Conservation (phyloP, 2,113 vertebrate genomes). For the Calonectris borealis region DNA sequence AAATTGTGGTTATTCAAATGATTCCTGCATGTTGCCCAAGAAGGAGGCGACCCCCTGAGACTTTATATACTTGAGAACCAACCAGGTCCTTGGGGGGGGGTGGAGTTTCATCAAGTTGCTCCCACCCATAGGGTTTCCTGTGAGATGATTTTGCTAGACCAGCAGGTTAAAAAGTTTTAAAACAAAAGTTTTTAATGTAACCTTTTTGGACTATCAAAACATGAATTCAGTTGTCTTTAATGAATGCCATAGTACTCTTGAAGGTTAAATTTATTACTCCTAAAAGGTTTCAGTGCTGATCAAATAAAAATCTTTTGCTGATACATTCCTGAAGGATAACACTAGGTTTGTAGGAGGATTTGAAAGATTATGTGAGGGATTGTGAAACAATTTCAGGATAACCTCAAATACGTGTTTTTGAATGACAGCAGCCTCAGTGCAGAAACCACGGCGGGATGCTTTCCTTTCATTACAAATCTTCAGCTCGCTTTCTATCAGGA, state of each 20-base stretch:
- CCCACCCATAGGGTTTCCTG: not conserved
- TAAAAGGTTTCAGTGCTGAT: not conserved
- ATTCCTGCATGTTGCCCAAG: not conserved
- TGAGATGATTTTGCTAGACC: not conserved
- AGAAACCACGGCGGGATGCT: not conserved
- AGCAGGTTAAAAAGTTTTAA: not conserved
- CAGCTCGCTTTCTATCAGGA: not conserved
- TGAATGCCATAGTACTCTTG: not conserved
- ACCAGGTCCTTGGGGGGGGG: not conserved
- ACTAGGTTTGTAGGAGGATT: not conserved
- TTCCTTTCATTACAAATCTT: not conserved
- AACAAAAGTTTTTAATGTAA: not conserved
- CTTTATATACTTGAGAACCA: not conserved
- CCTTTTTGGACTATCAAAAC: not conserved
- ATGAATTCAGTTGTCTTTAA: not conserved
- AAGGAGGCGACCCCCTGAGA: not conserved
- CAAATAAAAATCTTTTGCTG: not conserved
- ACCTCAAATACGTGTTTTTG: not conserved
- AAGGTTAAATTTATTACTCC: not conserved
- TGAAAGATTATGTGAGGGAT: not conserved
- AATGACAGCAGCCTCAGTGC: not conserved
- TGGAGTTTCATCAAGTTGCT: not conserved
- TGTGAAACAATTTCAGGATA: conserved; percentile 24
- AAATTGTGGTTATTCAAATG: not conserved
- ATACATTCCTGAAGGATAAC: not conserved